Evolutionary conservation across 2,797 vertebrate genomes (phyloP), one percentile per base, ranked within the genome.

Genomic region (Crocidura indochinensis): DNA sequence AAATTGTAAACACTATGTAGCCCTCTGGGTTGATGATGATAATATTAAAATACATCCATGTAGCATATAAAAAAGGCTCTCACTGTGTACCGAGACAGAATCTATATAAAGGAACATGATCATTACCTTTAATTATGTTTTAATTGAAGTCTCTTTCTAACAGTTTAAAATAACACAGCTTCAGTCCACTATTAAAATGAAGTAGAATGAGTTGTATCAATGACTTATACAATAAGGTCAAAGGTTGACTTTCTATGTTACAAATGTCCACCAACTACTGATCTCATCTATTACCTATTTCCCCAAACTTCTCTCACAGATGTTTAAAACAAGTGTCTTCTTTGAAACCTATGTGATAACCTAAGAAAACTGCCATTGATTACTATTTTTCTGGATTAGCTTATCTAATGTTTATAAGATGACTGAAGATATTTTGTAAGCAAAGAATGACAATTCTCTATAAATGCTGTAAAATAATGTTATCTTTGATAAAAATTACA

Each of bases 211-310:
- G 8, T 53, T 75, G 26, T 46, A 9, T 9, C 19, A 60, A 53
- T 22, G 69, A 3, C 7, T 47, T 11, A 29, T 4, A 12, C 7
- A 12, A 26, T 19, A 67, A 68, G 3, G 44, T 27, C 10, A 76
- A 78, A 72, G 11, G 31, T 2, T 77, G 5, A 15, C 73, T 90
- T 73, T 78, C 49, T 51, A 87, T 24, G 56, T 46, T 11, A 17
- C 17, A 9, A 1, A 29, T 12, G 0, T 14, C 6, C 8, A 11
- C 49, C 24, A 17, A 1, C 0, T 4, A 1, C 31, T n/a, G 60
- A 11, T 29, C 9, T 1, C 11, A 72, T 60, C 47, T n/a, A 19
- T 5, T 9, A 0, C 3, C 15, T 8, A 38, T 38, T 38, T 22
- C 12, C 51, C 60, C 29, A 14, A 56, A 1, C 0, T 15, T 26